Percentiles rank a stretch among this genome's conserved stretches.
Conservation (phyloP, 2,113 vertebrate genomes). For the Ptilonorhynchus violaceus region DNA sequence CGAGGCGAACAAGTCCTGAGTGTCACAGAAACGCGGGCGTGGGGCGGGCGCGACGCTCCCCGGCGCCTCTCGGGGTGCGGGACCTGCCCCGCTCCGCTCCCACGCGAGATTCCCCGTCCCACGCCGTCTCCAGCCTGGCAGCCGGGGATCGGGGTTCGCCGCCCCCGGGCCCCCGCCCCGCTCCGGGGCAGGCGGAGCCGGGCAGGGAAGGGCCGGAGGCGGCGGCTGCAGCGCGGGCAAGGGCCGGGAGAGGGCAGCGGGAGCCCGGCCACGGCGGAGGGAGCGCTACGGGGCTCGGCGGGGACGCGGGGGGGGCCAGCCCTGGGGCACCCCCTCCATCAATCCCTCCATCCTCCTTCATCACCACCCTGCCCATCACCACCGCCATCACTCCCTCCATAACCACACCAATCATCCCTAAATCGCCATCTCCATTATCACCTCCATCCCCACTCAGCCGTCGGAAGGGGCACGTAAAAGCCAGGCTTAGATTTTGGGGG, state of each 20-base stretch:
- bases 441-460: not conserved
- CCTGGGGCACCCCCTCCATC: not conserved
- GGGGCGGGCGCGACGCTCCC: not conserved
- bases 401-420: not conserved
- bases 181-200: not conserved
- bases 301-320: not conserved
- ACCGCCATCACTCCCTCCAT: not conserved
- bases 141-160: too few species aligned
- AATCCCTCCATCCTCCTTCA: not conserved
- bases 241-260: constrained; percentile 28
- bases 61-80: not conserved
- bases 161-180: not conserved
- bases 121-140: not conserved
- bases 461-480: not conserved
- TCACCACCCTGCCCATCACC: not conserved
- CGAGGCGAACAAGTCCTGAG: fast-evolving
- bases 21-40: fast-evolving
- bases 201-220: not conserved
- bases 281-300: not conserved
- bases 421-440: not conserved
- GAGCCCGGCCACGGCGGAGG: not conserved
- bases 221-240: not conserved
- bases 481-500: not conserved
- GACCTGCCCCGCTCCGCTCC: not conserved
- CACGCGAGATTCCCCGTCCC: not conserved